Evolutionary conservation across 1,140 invertebrate species (phyloP).

Genomic region (Nasonia longicornis): DNA sequence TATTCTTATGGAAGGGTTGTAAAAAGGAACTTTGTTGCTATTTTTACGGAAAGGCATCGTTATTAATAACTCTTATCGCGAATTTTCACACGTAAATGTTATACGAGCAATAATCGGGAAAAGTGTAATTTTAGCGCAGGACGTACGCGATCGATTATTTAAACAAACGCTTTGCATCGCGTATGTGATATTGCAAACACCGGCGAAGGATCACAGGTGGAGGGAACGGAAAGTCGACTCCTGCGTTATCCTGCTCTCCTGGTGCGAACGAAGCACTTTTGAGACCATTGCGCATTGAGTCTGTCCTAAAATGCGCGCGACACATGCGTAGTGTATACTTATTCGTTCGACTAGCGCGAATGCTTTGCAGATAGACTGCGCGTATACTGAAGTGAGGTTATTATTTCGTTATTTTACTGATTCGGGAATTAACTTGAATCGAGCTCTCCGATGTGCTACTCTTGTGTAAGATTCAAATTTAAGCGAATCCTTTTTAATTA

Average conservation of each 20-base stretch:
- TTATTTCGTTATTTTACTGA: constrained; percentile 5
- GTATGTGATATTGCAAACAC: too few species aligned
- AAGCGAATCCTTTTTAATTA: too few species aligned
- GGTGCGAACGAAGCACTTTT: constrained; percentile 43
- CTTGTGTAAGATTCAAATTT: too few species aligned
- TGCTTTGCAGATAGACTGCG: background rate
- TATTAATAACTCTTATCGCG: too few species aligned
- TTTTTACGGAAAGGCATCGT: too few species aligned
- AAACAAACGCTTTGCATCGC: too few species aligned
- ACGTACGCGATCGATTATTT: too few species aligned
- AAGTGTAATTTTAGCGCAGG: too few species aligned
- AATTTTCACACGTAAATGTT: background rate
- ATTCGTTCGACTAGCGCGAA: background rate
- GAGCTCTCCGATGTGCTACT: too few species aligned
- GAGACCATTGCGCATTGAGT: constrained; percentile 52
- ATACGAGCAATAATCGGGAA: background rate
- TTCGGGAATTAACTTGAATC: too few species aligned
- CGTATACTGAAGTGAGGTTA: constrained; percentile 12
- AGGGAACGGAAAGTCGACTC: background rate
- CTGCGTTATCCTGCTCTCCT: constrained; percentile 28
- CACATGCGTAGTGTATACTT: constrained; percentile 40
- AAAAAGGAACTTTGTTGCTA: too few species aligned
- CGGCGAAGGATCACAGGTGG: background rate
- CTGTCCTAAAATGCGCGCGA: constrained; percentile 47
- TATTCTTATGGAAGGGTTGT: too few species aligned